phyloP scores from a whole-genome alignment of 1,140 invertebrate species.

The Hycleus phaleratus region DNA sequence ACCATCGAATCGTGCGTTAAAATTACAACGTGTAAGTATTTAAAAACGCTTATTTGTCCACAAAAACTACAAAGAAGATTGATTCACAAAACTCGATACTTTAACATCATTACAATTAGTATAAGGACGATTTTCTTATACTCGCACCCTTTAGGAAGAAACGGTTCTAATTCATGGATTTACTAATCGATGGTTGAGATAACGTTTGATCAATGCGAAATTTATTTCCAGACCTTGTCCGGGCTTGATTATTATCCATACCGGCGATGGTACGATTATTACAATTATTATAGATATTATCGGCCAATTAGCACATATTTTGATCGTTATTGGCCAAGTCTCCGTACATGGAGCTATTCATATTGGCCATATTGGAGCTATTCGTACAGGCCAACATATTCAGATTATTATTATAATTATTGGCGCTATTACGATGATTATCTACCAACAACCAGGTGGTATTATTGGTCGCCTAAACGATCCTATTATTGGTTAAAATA shows the following conservation, averaged over 20 bases:
- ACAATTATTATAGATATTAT: constrained; percentile 11
- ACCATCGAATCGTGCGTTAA: constrained; percentile 7
- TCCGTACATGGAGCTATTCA: neutral
- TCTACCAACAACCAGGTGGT: neutral
- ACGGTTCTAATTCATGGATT: no score
- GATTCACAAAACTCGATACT: neutral
- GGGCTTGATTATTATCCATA: constrained; percentile 2
- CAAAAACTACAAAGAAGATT: neutral
- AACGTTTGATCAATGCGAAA: neutral
- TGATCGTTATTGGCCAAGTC: constrained; percentile 1
- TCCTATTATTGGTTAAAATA: constrained; percentile 9
- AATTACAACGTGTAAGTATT: constrained; percentile 16
- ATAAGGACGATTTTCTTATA: no score
- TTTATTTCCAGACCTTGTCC: constrained; percentile 9
- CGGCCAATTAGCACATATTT: neutral
- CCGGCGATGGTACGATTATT: constrained; percentile 4
- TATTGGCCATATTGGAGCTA: neutral
- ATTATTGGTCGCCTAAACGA: constrained; percentile 3
- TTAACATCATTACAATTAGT: no score
- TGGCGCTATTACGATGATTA: no score
- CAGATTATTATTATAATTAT: no score
- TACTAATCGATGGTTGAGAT: no score
- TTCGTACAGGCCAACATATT: no score
- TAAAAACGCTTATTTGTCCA: neutral
- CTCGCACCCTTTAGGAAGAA: no score